Evolutionary conservation across 2,113 vertebrate species (phyloP), one percentile per base, ranked within the genome.

Genomic region (Cyprinodon tularosa): DNA sequence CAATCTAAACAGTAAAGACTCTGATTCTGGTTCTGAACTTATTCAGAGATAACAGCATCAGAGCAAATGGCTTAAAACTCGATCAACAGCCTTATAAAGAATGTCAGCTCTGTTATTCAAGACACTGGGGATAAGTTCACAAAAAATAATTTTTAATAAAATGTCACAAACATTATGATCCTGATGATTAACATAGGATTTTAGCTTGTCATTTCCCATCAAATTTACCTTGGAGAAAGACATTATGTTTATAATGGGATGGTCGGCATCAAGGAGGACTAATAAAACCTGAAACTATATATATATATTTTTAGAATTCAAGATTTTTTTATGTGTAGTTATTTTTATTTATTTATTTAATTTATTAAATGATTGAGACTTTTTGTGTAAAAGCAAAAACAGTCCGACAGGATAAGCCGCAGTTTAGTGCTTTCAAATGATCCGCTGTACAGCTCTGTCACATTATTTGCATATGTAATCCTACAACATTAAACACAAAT

Each of bases 151-250:
- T 29, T 29, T 29, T 29, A 29, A 29, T 29, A 29, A 29, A 29
- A 29, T 29, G 29, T 29, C 29, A 29, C 29, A 29, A 29, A 29
- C 29, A 29, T 29, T 29, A 29, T 29, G 29, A 29, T 29, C 29
- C 1, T 29, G 29, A 29, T 29, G 29, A 57, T 9, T n/a, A 84
- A 53, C 64, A 79, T 14, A 38, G 66, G 71, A 57, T 66, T 80
- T 84, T 12, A 45, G 63, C 60, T 47, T 72, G 66, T 75, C 44
- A 66, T 47, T 50, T 71, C 48, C 69, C 66, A 82, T 72, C 84
- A 72, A 61, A 68, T 57, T 48, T 61, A 77, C 66, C 59, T 45
- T 69, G 60, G 81, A 79, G 70, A 72, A 74, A 74, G 66, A 53
- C 57, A 76, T 14, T 62, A 72, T 53, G 63, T 68, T 22, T 68